Percentiles rank a stretch among this genome's conserved stretches.
Evolutionary conservation across 2,797 vertebrate species (phyloP).

Genomic region (Crenichthys baileyi): DNA sequence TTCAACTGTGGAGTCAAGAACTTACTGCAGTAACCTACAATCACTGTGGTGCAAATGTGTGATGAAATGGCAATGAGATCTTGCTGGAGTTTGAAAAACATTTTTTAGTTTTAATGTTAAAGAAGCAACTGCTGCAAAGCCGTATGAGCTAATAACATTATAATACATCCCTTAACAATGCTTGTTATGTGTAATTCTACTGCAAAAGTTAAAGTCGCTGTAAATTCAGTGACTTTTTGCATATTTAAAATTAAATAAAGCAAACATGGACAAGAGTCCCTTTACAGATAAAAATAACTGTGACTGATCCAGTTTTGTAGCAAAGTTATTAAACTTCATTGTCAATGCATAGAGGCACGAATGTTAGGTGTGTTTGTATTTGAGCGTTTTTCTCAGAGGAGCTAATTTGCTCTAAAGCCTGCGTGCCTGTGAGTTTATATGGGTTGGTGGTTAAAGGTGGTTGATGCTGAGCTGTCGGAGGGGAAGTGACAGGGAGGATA

Average conservation of each 20-base stretch:
- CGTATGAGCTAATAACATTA: background rate
- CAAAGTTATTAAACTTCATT: background rate
- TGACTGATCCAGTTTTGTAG: background rate
- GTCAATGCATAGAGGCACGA: background rate
- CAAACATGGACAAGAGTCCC: background rate
- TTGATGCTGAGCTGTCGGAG: slow-evolving; percentile 49
- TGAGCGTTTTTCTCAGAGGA: background rate
- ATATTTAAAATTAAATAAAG: background rate
- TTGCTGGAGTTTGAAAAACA: background rate
- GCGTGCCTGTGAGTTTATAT: background rate
- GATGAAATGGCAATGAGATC: background rate
- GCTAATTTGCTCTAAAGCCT: background rate
- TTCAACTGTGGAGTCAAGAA: background rate
- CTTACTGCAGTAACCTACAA: background rate
- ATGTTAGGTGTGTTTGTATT: background rate
- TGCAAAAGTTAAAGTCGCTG: background rate
- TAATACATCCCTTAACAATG: background rate
- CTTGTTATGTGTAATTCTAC: background rate
- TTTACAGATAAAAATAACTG: background rate
- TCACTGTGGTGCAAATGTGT: background rate
- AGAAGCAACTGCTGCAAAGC: background rate
- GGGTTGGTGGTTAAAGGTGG: slow-evolving; percentile 27
- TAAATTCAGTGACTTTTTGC: background rate
- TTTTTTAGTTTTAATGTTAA: background rate
- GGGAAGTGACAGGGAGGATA: slow-evolving; percentile 68